A percentile compares a stretch with the other conserved stretches of the same genome.
These are phyloP conservation scores for Corythornis madagascariensis DNA, from an alignment of 2,113 vertebrate species.

Conservation along the genomic window DNA sequence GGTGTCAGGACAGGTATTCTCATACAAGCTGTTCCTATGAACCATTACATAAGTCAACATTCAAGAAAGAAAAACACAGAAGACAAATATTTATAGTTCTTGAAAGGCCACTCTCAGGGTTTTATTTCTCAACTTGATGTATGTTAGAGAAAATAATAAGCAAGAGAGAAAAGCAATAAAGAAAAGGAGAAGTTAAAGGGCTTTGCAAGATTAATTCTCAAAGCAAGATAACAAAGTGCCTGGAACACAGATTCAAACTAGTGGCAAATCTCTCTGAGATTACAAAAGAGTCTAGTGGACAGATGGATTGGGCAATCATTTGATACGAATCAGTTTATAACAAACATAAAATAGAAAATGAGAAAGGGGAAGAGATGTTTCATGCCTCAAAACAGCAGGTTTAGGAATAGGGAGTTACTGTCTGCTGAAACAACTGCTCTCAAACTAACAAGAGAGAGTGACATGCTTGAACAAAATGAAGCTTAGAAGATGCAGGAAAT, in stretches of 20 bases:
- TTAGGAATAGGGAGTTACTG: background rate
- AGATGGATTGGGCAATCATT: constrained; percentile 59
- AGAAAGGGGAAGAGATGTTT: background rate
- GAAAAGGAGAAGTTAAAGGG: background rate
- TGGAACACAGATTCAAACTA: background rate
- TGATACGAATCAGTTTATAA: constrained; percentile 33
- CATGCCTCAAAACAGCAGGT: background rate
- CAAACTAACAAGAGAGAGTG: background rate
- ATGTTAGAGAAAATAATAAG: background rate
- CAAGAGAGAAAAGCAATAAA: constrained; percentile 14
- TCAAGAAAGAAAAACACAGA: background rate
- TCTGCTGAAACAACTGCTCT: background rate
- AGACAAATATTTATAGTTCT: background rate
- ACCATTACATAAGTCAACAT: background rate
- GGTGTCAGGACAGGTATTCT: background rate
- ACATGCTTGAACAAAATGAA: background rate
- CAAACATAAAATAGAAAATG: background rate
- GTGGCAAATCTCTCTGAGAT: background rate
- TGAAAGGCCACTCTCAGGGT: background rate
- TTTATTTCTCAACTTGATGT: constrained; percentile 4
- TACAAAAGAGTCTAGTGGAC: background rate
- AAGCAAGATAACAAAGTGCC: background rate
- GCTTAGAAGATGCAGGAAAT: background rate
- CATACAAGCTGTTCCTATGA: background rate
- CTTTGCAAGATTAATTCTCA: constrained; percentile 14